Percentiles rank a stretch among this genome's conserved stretches.
These are phyloP conservation scores for Drosophila nikananu DNA, from an alignment of 1,140 invertebrate genomes.

Conservation along the genomic window DNA sequence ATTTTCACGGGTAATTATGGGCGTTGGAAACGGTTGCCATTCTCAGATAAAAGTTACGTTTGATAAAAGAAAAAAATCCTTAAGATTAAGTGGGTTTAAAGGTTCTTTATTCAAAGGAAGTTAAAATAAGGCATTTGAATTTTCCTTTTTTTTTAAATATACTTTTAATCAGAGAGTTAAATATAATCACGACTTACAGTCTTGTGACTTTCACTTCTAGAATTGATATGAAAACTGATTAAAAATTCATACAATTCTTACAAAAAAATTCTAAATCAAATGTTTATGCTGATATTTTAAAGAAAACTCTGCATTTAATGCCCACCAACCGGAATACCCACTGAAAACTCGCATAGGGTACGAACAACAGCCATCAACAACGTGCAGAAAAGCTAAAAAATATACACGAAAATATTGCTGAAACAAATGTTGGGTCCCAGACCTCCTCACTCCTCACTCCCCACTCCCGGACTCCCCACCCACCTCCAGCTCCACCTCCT, in stretches of 20 bases:
- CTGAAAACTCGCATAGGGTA: neutral
- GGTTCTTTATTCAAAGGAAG: neutral
- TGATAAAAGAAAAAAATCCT: neutral
- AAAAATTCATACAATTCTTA: no score
- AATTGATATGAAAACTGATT: no score
- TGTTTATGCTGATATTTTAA: no score
- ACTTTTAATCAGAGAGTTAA: neutral
- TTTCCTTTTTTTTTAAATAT: neutral
- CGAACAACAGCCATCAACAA: constrained; percentile 67
- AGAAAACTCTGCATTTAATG: neutral
- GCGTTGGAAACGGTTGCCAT: constrained; percentile 1
- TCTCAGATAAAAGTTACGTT: neutral
- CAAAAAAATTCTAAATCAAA: neutral
- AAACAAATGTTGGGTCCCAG: constrained; percentile 64
- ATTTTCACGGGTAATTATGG: constrained; percentile 7
- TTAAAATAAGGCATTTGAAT: neutral
- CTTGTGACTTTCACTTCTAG: neutral
- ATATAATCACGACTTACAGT: no score
- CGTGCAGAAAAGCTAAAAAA: constrained; percentile 71
- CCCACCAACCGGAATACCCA: neutral
- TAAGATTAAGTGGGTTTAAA: neutral
- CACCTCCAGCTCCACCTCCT: neutral
- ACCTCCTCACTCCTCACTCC: neutral
- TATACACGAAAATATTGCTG: constrained; percentile 74
- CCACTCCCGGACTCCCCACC: neutral